Percentiles rank a stretch among this genome's conserved stretches.
phyloP scores from a whole-genome alignment of 2,888 invertebrate species.

The Polydrusus pterygomalis region DNA sequence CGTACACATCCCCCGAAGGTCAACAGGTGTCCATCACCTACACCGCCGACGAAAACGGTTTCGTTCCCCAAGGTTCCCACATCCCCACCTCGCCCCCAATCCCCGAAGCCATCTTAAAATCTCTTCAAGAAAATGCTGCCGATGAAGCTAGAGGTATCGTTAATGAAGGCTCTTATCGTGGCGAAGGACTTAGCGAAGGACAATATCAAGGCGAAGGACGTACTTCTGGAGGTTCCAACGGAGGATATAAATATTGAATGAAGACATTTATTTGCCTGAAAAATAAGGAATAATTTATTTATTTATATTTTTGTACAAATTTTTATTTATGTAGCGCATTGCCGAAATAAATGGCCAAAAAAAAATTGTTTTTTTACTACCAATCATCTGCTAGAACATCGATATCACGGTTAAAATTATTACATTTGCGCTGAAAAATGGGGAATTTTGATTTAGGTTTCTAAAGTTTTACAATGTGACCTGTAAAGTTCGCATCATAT shows the following conservation, averaged over 20 bases:
- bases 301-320: slow-evolving; percentile 6
- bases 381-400: too few relatives aligned
- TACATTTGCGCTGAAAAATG: too few relatives aligned
- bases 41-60: slow-evolving; percentile 76
- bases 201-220: slow-evolving; percentile 41
- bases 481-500: too few relatives aligned
- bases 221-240: slow-evolving; percentile 10
- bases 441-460: too few relatives aligned
- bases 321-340: slow-evolving; percentile 13
- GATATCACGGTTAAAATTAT: too few relatives aligned
- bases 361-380: background rate
- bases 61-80: slow-evolving; percentile 74
- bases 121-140: slow-evolving; percentile 58
- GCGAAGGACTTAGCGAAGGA: slow-evolving; percentile 44
- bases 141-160: slow-evolving; percentile 60
- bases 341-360: slow-evolving; percentile 18
- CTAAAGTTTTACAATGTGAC: too few relatives aligned
- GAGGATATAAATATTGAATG: slow-evolving; percentile 42
- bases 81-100: slow-evolving; percentile 77
- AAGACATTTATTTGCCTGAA: background rate
- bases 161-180: slow-evolving; percentile 49
- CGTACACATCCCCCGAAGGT: slow-evolving; percentile 63
- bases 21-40: slow-evolving; percentile 71
- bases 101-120: slow-evolving; percentile 74
- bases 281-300: background rate